Percentiles rank a stretch among this genome's conserved stretches.
Conservation (phyloP, 2,113 vertebrate species). For the Balaenoptera acutorostrata region DNA sequence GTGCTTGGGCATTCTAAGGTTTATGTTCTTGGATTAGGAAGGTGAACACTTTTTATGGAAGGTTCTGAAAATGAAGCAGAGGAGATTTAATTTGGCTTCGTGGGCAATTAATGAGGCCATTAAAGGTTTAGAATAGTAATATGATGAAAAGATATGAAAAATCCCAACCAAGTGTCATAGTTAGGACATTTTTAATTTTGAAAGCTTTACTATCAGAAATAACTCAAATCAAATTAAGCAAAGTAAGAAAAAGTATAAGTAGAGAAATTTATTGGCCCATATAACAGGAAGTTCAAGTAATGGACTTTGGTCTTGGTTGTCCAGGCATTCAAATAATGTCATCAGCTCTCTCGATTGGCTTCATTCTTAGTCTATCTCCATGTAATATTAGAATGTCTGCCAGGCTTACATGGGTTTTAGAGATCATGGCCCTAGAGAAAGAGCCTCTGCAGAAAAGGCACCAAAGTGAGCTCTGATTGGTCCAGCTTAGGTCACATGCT, state of each 20-base stretch:
- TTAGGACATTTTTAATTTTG: not conserved
- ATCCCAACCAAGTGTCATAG: not conserved
- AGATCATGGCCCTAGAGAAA: not conserved
- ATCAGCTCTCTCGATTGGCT: not conserved
- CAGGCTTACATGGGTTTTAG: not conserved
- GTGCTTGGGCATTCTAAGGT: not conserved
- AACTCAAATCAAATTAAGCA: slow-evolving; percentile 28
- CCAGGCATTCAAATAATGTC: not conserved
- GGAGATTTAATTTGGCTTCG: not conserved
- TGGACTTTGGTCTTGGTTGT: not conserved
- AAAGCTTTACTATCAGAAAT: slow-evolving; percentile 5
- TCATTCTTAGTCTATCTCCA: not conserved
- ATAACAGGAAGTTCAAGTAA: not conserved
- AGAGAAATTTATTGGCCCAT: not conserved
- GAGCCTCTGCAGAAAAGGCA: not conserved
- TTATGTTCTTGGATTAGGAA: not conserved
- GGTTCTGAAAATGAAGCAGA: not conserved
- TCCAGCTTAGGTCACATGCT: not conserved
- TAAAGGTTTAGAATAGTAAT: not conserved
- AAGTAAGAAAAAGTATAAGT: not conserved
- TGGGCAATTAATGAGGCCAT: not conserved
- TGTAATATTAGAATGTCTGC: not conserved
- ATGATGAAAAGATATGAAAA: not conserved
- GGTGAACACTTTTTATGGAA: not conserved
- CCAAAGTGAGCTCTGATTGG: not conserved